Evolutionary conservation across 2,113 vertebrate genomes (phyloP).

Genomic region (Scomber japonicus): DNA sequence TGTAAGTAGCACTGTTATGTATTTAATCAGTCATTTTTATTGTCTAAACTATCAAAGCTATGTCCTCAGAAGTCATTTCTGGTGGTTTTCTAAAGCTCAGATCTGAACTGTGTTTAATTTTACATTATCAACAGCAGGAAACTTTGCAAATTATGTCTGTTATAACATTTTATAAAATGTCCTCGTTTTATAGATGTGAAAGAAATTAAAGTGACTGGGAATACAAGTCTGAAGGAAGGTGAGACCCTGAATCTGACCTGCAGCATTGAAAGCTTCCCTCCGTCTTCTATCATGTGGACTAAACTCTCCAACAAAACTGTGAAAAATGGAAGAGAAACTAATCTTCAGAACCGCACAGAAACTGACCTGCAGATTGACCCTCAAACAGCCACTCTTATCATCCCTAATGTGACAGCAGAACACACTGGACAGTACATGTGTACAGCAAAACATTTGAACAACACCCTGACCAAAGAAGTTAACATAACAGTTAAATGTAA

Average conservation of each 20-base stretch:
- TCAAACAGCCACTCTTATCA: background rate
- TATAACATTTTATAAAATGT: background rate
- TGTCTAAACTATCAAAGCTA: background rate
- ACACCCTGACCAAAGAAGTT: background rate
- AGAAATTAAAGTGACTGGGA: constrained; percentile 4
- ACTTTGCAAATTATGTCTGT: no score
- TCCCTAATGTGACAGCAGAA: background rate
- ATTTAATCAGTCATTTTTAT: background rate
- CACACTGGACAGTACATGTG: constrained; percentile 66
- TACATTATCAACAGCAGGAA: no score
- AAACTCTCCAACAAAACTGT: no score
- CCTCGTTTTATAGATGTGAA: constrained; percentile 26
- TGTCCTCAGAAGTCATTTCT: background rate
- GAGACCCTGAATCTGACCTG: constrained; percentile 56
- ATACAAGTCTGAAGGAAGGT: constrained; percentile 35
- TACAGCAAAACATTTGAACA: constrained; percentile 18
- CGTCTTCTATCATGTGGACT: no score
- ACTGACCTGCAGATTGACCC: background rate
- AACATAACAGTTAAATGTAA: constrained; percentile 47
- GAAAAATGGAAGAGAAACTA: no score
- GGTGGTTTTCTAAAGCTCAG: background rate
- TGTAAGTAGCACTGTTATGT: constrained; percentile 48
- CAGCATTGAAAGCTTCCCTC: no score
- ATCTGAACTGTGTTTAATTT: no score
- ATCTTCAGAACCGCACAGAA: no score